Base-by-base conservation (phyloP, 1,140 invertebrate species). In the Kradibia gibbosae region DNA sequence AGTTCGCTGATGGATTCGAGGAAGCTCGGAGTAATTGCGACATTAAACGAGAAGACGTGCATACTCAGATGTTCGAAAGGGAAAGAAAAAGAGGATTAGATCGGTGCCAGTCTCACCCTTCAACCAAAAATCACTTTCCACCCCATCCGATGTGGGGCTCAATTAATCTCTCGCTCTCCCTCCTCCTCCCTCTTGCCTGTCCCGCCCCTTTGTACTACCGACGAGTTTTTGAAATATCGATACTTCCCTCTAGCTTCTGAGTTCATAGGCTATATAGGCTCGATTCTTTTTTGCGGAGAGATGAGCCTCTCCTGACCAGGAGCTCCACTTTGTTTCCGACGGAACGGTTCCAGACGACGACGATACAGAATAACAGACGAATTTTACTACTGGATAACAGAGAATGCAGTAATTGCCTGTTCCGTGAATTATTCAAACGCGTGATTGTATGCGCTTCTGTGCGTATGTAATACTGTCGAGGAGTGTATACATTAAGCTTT, bases 71-170 rank as follows among this genome's bases (percentile, higher is more conserved):
- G 8, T 31, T 20, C 1, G 4, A 22, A 50, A 72, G 11, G 50
- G n/a, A 39, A 39, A 3, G 20, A 55, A 55, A 57, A 74, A 11
- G 17, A 5, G 34, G 20, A 74, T 74, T 39, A 28, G 34, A 74
- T 57, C 50, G 31, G 25, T 42, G 28, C n/a, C 36, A 4, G 20
- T 70, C 34, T 42, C 36, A 17, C 28, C 17, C 28, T 17, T 53
- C 28, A 31, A 13, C 48, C 11, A 74, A 74, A 74, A 74, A 74
- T 79, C 67, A 73, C 71, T 78, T 73, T 71, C 77, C 20, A 10
- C 8, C 34, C n/a, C 13, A 15, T 22, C 62, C 25, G 20, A 65
- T 11, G 34, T 39, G 20, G 0, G 34, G 11, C 11, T 67, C 34
- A 39, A 67, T 67, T 13, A 22, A 5, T 67, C 45, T 53, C 48